A percentile compares a stretch with the other conserved stretches of the same genome.
These are phyloP conservation scores for Netelia fuscicornis DNA, from an alignment of 2,888 invertebrate species.

Conservation along the genomic window DNA sequence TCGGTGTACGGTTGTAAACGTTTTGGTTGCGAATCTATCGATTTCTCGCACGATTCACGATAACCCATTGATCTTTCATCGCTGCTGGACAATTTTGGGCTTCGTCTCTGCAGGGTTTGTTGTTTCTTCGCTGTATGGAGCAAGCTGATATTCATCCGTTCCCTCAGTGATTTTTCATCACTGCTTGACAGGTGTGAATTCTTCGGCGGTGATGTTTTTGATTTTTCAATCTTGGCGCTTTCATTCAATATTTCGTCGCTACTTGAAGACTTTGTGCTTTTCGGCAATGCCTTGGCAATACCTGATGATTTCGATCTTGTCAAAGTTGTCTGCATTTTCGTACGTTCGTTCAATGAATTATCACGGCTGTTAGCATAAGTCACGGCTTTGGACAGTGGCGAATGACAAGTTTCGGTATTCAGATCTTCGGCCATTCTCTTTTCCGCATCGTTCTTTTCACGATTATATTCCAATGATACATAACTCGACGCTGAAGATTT, in stretches of 20 bases:
- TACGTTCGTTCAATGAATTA: neutral
- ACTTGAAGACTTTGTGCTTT: neutral
- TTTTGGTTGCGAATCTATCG: neutral
- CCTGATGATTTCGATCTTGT: neutral
- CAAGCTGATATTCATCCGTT: neutral
- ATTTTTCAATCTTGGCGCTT: neutral
- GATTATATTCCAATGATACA: neutral
- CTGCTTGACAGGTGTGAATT: neutral
- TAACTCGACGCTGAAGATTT: slow-evolving; percentile 29
- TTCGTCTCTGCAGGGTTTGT: too few species aligned
- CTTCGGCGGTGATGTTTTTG: neutral
- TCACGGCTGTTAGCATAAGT: neutral
- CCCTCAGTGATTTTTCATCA: neutral
- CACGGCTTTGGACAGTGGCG: neutral
- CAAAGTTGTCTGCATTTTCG: neutral
- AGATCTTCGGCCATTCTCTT: neutral
- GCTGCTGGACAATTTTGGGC: neutral
- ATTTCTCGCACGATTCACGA: neutral
- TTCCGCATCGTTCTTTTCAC: neutral
- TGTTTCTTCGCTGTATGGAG: neutral
- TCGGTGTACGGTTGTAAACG: neutral
- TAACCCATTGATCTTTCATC: neutral
- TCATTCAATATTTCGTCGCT: neutral
- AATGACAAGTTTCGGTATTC: neutral
- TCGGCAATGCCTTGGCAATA: neutral